Base-by-base conservation (phyloP, 64 coral and sea anemone species). In the Trachythela sp. region DNA sequence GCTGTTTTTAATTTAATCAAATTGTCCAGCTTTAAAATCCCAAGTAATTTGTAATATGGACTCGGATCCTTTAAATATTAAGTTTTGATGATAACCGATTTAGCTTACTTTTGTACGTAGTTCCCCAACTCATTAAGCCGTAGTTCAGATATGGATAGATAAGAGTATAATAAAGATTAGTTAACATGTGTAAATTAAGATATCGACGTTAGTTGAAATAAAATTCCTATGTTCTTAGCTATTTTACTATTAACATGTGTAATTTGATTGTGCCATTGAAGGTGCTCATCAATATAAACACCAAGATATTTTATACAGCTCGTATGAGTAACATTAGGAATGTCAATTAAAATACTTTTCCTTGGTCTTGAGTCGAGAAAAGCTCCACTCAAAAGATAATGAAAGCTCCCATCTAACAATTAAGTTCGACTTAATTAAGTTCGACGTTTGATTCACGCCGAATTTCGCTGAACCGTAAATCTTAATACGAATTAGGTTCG, bases 71-170 rank as follows among this genome's bases (percentile, higher is more conserved):
- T 24, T 45, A 22, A 31, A 56, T 86, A 45, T 86, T 86, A 48
- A 33, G 48, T 56, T 86, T 86, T 27, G 48, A 9, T 40, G 27
- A 35, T 35, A 84, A 26, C 36, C 26, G 27, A 40, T 84, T 48
- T 84, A 39, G 83, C 83, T 35, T 48, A 50, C 18, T 32, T 86
- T 54, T 51, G 24, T 15, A 54, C 50, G 85, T 22, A 50, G 85
- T 86, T 11, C 85, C 85, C 48, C 85, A 86, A 86, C 85, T 84
- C 83, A 84, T 84, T 84, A 84, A 39, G 27, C 26, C 83, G 20
- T 89, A 77, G 52, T 89, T 77, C 40, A 89, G 26, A 38, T 89
- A 89, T 11, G 67, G 87, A 29, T 89, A 89, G n/a, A 77, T 50
- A 59, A 89, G 87, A 32, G 70, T 89, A 51, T 89, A 89, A 39